Conservation (phyloP, 2,888 invertebrate species). For the Patella ulyssiponensis region DNA sequence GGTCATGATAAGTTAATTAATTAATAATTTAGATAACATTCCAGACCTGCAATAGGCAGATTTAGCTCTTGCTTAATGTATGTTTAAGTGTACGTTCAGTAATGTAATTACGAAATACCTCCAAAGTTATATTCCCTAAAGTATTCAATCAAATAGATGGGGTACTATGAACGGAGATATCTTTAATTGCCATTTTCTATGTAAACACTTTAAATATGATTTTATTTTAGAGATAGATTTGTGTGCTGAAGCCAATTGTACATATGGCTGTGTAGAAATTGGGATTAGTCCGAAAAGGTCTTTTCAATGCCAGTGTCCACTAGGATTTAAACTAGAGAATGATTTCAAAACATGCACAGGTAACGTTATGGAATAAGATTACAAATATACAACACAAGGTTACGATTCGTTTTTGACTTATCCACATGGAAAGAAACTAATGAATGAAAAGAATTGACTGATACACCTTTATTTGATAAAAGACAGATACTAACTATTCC, state of each 20-base stretch:
- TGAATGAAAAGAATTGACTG: too few relatives aligned
- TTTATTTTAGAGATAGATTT: neutral
- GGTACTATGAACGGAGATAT: neutral
- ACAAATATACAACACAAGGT: neutral
- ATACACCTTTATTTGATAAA: too few relatives aligned
- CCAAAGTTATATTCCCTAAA: too few relatives aligned
- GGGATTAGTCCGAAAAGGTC: neutral
- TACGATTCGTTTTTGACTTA: neutral
- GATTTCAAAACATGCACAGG: neutral
- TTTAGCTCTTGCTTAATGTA: too few relatives aligned
- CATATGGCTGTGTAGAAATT: neutral
- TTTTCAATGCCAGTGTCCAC: neutral
- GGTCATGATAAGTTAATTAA: too few relatives aligned
- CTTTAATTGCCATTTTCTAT: neutral
- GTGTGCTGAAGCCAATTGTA: neutral
- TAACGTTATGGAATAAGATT: neutral
- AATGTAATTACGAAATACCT: too few relatives aligned
- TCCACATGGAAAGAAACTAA: too few relatives aligned
- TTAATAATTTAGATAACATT: too few relatives aligned
- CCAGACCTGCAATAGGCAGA: too few relatives aligned
- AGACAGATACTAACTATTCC: too few relatives aligned
- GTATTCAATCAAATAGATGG: neutral
- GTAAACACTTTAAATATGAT: neutral
- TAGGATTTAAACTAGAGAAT: neutral
- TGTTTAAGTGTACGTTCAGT: too few relatives aligned